Base-by-base conservation (phyloP, 2,113 vertebrate genomes). In the Syngnathus scovelli region DNA sequence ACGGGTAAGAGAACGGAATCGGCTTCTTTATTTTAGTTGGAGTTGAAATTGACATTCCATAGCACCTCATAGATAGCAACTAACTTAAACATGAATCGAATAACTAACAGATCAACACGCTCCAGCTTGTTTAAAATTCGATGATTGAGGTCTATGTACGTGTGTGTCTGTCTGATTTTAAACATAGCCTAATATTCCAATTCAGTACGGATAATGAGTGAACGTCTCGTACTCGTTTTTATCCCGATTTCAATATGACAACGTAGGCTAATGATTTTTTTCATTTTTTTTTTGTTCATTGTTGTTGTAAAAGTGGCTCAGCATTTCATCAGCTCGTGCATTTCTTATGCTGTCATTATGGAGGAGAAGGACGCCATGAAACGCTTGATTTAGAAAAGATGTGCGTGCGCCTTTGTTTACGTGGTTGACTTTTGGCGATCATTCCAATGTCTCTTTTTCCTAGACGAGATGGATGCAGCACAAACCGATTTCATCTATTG, bases 401-500 rank as follows among this genome's bases (percentile, higher is more conserved):
- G 27, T 36, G 9, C 18, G 27, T 36, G 9, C 18, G 11, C 23
- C 2, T 38, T 2, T 12, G 6, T 16, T 21, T 41, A 23, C 6
- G 6, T 33, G 6, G 23, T 66, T 52, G 7, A 33, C 18, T 1
- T 33, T 10, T 33, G 7, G 2, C 55, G 27, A 44, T 19, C 1
- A 63, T 12, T 64, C 2, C 4, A 44, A 8, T 38, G 2, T 21
- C 6, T 5, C 19, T 12, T 41, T 19, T 66, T 36, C 51, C 13
- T 7, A 71, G 5, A 46, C 65, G 78, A 61, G 46, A 91, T 88
- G 89, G 78, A 79, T 15, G 80, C 80, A 33, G 70, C 72, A 0
- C 48, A 68, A 51, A 83, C 85, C 5, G 89, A 91, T 23, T 84
- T 90, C 48, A 36, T 87, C 4, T 92, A 90, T 85, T 92, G 90